Evolutionary conservation across 2,113 vertebrate species (phyloP).

Genomic region (Amphiprion percula): DNA sequence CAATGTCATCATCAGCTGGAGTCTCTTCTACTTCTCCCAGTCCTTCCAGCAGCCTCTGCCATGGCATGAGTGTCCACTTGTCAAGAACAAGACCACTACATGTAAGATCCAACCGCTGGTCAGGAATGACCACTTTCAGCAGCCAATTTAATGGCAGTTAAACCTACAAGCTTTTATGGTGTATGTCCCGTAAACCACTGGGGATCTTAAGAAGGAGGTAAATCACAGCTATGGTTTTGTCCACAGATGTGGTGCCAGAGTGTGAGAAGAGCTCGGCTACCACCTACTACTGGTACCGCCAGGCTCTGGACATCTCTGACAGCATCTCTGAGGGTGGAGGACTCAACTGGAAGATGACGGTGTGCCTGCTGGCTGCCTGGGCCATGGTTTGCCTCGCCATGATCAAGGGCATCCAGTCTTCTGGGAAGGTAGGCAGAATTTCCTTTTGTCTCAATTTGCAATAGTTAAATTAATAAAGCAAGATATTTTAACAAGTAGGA

Average conservation of each 20-base stretch:
- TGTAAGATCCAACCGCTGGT: constrained; percentile 84
- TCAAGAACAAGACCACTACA: constrained; percentile 91
- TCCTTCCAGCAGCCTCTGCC: constrained; percentile 97
- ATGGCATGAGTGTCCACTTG: constrained; percentile 95
- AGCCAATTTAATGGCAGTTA: no score
- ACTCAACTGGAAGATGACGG: constrained; percentile 97
- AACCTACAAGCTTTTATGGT: no score
- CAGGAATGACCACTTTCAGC: no score
- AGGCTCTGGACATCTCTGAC: constrained; percentile 94
- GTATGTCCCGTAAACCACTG: no score
- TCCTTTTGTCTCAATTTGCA: background rate
- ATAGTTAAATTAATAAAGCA: background rate
- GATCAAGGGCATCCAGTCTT: constrained; percentile 99
- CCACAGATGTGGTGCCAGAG: constrained; percentile 92
- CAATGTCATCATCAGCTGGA: constrained; percentile 99
- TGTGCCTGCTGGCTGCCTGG: constrained; percentile 94
- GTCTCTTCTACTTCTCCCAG: constrained; percentile 98
- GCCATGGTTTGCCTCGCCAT: constrained; percentile 95
- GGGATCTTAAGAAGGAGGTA: no score
- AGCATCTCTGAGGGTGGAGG: constrained; percentile 93
- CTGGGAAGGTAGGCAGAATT: constrained; percentile 90
- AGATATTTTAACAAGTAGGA: background rate
- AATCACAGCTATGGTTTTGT: constrained; percentile 5
- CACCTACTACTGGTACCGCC: constrained; percentile 97
- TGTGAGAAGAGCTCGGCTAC: constrained; percentile 98